Percentiles rank a stretch among this genome's conserved stretches.
Evolutionary conservation across 2,113 vertebrate species (phyloP).

Genomic region (Barbus barbus): DNA sequence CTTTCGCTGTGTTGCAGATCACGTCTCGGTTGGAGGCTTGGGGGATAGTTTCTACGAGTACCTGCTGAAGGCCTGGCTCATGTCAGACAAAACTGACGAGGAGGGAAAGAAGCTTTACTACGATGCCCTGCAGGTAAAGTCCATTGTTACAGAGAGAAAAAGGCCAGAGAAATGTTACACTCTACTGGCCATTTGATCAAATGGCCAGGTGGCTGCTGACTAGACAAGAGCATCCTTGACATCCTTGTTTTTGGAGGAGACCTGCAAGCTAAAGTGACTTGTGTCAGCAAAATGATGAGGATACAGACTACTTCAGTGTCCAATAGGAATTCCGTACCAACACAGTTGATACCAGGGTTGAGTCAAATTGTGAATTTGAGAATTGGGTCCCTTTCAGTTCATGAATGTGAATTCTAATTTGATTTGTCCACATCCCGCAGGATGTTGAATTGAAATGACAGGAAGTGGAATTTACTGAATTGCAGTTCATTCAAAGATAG

Average conservation of each 20-base stretch:
- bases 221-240: neutral
- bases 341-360: neutral
- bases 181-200: neutral
- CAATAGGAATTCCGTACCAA: neutral
- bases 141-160: constrained; percentile 1
- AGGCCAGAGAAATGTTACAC: neutral
- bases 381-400: too few species aligned
- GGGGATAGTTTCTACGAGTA: constrained; percentile 99
- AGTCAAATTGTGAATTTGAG: neutral
- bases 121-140: constrained; percentile 89
- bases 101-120: constrained; percentile 97
- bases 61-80: constrained; percentile 97
- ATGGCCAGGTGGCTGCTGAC: too few species aligned
- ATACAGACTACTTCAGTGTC: neutral
- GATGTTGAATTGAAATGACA: too few species aligned
- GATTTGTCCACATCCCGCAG: too few species aligned
- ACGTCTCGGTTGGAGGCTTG: constrained; percentile 93
- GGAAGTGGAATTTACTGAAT: too few species aligned
- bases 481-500: too few species aligned
- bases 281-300: neutral
- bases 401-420: too few species aligned
- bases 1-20: constrained; percentile 80
- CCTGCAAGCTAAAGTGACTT: neutral
- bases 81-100: constrained; percentile 94
- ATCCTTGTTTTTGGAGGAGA: neutral